Base-by-base conservation (phyloP, 2,888 invertebrate species). In the Ptilodon capucinus region DNA sequence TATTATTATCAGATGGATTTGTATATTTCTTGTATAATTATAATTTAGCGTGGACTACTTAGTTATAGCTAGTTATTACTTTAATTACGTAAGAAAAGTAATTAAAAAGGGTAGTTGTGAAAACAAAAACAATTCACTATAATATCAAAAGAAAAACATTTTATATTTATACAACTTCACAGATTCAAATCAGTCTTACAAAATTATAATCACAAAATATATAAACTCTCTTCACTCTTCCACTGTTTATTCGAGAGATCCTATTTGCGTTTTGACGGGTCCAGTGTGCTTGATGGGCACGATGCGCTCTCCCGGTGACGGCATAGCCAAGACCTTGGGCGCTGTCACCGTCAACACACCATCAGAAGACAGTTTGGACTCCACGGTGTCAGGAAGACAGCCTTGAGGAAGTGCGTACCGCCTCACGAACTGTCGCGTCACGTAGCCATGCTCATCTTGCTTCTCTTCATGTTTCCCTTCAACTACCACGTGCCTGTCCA, bases 401-500 rank as follows among this genome's bases (percentile, higher is more conserved):
- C 94, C 95, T 70, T 94, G 87, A 0, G 97, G 97, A 38, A 97
- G 79, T 1, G 93, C 79, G 71, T 96, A 97, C 42, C 94, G 92
- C 34, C 97, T 92, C 2, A 94, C 91, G 62, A 97, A 95, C 63
- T 95, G 94, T 42, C 95, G 91, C 0, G 95, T 94, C 30, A 96
- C 92, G 54, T 91, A 94, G 0, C 96, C 96, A 67, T 95, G 94
- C 8, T 94, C 92, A 58, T 96, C 96, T 45, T 91, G 89, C 64
- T 93, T 94, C 66, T 96, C 96, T 58, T 95, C 95, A 63, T 97
- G 96, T 71, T 94, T 95, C 0, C 95, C 96, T 76, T 96, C 94
- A 2, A 95, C 91, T 0, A 95, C 87, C 6, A 97, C 92, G 8
- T 89, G 88, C 28, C 93, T 92, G 40, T 95, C 94, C 0, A 93